phyloP scores from a whole-genome alignment of 2,113 vertebrate species.

The Saimiri boliviensis region DNA sequence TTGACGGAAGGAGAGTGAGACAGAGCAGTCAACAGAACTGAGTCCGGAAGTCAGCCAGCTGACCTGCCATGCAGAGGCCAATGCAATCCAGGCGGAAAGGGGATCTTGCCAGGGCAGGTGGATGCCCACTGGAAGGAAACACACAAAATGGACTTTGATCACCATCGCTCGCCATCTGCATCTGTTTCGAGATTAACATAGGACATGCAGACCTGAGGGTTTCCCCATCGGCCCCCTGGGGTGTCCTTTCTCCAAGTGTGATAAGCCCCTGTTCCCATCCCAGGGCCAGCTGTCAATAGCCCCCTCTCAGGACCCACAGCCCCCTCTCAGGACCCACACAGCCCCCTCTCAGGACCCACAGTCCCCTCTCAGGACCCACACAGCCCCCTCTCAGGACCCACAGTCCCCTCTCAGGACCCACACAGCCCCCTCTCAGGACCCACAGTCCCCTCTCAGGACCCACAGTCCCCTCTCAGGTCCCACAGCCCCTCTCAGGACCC shows the following conservation, averaged over 20 bases:
- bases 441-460: no score
- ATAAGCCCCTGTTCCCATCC: not conserved
- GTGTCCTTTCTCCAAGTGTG: rapidly evolving
- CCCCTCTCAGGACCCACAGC: no score
- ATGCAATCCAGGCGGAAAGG: rapidly evolving
- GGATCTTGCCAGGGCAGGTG: rapidly evolving
- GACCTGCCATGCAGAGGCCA: rapidly evolving
- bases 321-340: no score
- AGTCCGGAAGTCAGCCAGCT: not conserved
- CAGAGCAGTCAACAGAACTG: not conserved
- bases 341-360: no score
- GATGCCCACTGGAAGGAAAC: rapidly evolving
- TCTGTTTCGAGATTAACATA: not conserved
- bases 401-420: rapidly evolving
- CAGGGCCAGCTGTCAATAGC: rapidly evolving
- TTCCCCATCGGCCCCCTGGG: not conserved
- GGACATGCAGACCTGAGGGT: not conserved
- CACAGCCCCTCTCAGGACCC: no score
- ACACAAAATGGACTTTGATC: no score
- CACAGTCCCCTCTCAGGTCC: not conserved
- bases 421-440: rapidly evolving
- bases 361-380: rapidly evolving
- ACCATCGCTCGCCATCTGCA: no score
- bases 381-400: no score
- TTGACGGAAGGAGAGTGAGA: no score